Percentiles rank a stretch among this genome's conserved stretches.
phyloP scores from a whole-genome alignment of 2,797 vertebrate species.

The Falco berigora region DNA sequence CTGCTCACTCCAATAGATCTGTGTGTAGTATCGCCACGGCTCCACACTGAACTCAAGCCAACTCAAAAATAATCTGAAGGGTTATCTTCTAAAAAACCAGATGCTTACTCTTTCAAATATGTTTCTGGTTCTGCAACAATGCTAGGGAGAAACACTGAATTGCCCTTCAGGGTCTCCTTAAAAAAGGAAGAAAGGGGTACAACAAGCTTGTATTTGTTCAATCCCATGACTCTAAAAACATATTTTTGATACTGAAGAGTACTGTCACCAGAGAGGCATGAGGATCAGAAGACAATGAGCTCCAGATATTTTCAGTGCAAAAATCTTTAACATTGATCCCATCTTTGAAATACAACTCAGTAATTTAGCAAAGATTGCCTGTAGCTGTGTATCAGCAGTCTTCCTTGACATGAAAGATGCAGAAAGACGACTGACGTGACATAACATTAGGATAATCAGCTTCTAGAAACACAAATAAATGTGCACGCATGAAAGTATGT shows the following conservation, averaged over 20 bases:
- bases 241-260: not conserved
- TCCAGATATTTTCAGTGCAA: not conserved
- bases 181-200: not conserved
- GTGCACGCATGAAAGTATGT: not conserved
- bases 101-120: not conserved
- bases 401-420: not conserved
- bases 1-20: not conserved
- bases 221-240: not conserved
- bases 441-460: not conserved
- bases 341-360: not conserved
- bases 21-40: rapidly evolving
- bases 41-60: not conserved
- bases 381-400: not conserved
- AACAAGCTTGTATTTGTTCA: not conserved
- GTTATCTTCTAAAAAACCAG: not conserved
- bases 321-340: not conserved
- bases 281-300: not conserved
- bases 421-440: not conserved
- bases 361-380: not conserved
- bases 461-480: not conserved
- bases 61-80: not conserved
- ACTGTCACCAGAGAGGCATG: not conserved
- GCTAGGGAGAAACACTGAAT: not conserved
- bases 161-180: not conserved
- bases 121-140: not conserved